These are phyloP conservation scores for Vombatus ursinus DNA, from an alignment of 2,113 vertebrate genomes.

Conservation along the genomic window DNA sequence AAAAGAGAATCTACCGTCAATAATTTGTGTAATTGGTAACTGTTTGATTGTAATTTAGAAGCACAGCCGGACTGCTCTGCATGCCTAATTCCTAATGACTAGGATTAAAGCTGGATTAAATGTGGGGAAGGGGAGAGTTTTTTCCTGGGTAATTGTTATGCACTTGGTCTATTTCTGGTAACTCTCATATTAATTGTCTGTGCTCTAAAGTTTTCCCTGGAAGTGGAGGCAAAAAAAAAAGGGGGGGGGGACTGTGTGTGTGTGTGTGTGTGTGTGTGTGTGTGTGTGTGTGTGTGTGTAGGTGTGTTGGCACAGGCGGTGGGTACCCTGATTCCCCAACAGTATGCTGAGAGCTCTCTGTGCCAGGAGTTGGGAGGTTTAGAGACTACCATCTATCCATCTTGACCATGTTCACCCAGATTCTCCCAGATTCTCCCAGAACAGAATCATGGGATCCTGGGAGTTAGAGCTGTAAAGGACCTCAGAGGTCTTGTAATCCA, in stretches of 20 bases:
- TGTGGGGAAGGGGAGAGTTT: constrained; percentile 96
- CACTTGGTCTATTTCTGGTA: constrained; percentile 96
- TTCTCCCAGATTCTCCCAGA: neutral
- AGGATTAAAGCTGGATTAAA: constrained; percentile 99
- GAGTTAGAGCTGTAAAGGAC: neutral
- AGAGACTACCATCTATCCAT: neutral
- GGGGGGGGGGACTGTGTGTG: constrained; percentile 19
- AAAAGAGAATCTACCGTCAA: constrained; percentile 99
- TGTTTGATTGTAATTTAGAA: constrained; percentile 99
- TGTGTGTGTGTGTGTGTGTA: too few relatives aligned
- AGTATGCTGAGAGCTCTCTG: neutral
- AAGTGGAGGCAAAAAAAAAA: constrained; percentile 82
- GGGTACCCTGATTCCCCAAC: neutral
- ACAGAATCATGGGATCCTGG: neutral
- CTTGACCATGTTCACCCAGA: neutral
- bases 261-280: neutral
- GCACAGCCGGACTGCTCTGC: constrained; percentile 99
- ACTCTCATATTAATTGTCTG: constrained; percentile 94
- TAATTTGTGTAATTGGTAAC: constrained; percentile 99
- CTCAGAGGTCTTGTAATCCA: neutral
- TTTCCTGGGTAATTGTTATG: constrained; percentile 92
- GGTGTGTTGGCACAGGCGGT: neutral
- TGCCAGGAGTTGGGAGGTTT: neutral
- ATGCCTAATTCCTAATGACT: constrained; percentile 99
- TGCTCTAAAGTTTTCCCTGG: constrained; percentile 88